Evolutionary conservation across 2,113 vertebrate species (phyloP).

Genomic region (Lepus europaeus): DNA sequence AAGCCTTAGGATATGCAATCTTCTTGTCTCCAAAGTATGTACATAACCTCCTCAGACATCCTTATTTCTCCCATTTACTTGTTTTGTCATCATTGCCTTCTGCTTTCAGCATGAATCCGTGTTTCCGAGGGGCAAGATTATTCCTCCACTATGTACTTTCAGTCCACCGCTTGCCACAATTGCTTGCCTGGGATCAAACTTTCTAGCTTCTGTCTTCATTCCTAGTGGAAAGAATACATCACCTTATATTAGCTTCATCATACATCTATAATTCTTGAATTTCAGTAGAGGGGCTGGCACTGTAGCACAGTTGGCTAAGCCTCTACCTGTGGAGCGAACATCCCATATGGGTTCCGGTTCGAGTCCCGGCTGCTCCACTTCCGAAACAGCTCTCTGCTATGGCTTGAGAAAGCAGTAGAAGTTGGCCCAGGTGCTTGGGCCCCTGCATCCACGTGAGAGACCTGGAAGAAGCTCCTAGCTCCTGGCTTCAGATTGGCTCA

Average conservation of each 20-base stretch:
- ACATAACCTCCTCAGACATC: not conserved
- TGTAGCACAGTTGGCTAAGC: no score
- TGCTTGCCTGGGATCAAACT: not conserved
- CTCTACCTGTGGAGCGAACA: no score
- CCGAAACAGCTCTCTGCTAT: no score
- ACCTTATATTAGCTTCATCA: not conserved
- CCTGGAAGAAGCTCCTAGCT: no score
- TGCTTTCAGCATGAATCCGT: not conserved
- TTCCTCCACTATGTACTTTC: not conserved
- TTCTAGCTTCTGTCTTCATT: not conserved
- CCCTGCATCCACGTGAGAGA: no score
- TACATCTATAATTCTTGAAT: slow-evolving; percentile 25
- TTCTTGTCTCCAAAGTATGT: not conserved
- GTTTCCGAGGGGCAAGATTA: not conserved
- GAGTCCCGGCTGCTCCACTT: no score
- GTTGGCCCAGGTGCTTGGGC: no score
- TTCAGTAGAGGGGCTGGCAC: not conserved
- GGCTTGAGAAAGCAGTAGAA: no score
- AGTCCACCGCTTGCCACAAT: not conserved
- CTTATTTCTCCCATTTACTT: not conserved
- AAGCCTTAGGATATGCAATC: not conserved
- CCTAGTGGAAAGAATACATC: not conserved
- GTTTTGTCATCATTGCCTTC: not conserved
- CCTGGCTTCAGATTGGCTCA: no score
- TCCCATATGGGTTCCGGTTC: no score